These are phyloP conservation scores for Flexamia atlantica DNA, from an alignment of 2,888 invertebrate genomes.

Conservation along the genomic window DNA sequence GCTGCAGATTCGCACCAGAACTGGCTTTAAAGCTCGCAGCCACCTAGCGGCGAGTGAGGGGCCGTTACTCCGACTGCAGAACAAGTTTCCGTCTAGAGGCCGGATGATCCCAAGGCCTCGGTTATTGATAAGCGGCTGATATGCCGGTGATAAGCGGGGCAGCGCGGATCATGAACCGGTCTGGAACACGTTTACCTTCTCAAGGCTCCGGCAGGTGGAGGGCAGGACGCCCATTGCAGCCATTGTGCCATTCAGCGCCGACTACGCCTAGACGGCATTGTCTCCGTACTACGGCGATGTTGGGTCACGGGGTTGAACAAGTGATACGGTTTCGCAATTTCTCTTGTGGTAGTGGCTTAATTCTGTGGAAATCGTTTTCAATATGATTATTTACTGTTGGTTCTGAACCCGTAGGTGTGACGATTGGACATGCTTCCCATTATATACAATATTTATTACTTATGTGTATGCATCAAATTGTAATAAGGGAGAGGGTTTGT, in stretches of 20 bases:
- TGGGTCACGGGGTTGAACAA: background rate
- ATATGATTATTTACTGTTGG: too few species aligned
- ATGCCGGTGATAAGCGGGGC: conserved; percentile 47
- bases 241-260: conserved; percentile 46
- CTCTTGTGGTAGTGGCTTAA: too few species aligned
- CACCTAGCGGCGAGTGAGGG: background rate
- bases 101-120: conserved; percentile 41
- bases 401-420: too few species aligned
- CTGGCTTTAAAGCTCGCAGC: background rate
- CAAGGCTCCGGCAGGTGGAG: conserved; percentile 46
- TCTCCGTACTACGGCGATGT: conserved; percentile 5
- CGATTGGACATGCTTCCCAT: too few species aligned
- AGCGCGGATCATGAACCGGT: conserved; percentile 44
- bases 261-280: conserved; percentile 32
- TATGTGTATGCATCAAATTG: too few species aligned
- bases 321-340: too few species aligned
- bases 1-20: too few species aligned
- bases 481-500: too few species aligned
- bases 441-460: too few species aligned
- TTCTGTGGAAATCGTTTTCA: too few species aligned
- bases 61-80: background rate
- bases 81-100: conserved; percentile 51
- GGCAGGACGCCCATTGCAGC: conserved; percentile 19
- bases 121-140: conserved; percentile 57
- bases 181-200: conserved; percentile 59